phyloP scores from a whole-genome alignment of 2,888 invertebrate species.

The Synergus umbraculus region DNA sequence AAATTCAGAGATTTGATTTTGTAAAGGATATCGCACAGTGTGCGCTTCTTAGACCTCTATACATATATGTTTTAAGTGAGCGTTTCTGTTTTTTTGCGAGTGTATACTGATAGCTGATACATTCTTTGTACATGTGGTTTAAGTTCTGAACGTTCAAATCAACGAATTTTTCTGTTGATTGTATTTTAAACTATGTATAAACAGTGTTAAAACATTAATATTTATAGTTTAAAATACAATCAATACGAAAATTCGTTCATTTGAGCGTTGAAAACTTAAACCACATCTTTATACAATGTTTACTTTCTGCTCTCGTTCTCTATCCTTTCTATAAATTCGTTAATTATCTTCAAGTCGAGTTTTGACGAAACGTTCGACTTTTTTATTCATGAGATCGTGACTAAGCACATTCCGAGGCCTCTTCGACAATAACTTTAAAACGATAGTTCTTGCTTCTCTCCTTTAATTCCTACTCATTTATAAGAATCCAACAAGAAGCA shows the following conservation, averaged over 20 bases:
- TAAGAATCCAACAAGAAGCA: slow-evolving; percentile 2
- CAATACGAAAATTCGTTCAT: too few species aligned
- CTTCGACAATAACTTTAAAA: slow-evolving; percentile 28
- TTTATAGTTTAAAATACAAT: too few species aligned
- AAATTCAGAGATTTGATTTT: slow-evolving; percentile 53
- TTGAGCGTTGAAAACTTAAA: too few species aligned
- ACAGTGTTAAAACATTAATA: too few species aligned
- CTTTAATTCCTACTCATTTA: not conserved
- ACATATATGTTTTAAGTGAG: slow-evolving; percentile 52
- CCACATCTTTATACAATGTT: slow-evolving; percentile 23
- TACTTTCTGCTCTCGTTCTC: slow-evolving; percentile 21
- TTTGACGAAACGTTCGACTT: slow-evolving; percentile 32
- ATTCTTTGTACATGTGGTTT: slow-evolving; percentile 8
- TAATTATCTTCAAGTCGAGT: slow-evolving; percentile 31
- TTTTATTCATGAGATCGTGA: slow-evolving; percentile 37
- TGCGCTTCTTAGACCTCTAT: slow-evolving; percentile 47
- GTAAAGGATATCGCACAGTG: slow-evolving; percentile 52
- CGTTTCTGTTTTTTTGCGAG: slow-evolving; percentile 44
- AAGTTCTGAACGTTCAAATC: too few species aligned
- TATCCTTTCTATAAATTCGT: slow-evolving; percentile 35
- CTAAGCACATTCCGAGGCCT: slow-evolving; percentile 37
- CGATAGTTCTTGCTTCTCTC: slow-evolving; percentile 9
- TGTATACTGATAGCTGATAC: slow-evolving; percentile 28
- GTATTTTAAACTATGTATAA: too few species aligned
- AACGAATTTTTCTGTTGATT: too few species aligned